A percentile compares a stretch with the other conserved stretches of the same genome.
These are phyloP conservation scores for Apotomis turbidana DNA, from an alignment of 2,888 invertebrate species.

Conservation along the genomic window DNA sequence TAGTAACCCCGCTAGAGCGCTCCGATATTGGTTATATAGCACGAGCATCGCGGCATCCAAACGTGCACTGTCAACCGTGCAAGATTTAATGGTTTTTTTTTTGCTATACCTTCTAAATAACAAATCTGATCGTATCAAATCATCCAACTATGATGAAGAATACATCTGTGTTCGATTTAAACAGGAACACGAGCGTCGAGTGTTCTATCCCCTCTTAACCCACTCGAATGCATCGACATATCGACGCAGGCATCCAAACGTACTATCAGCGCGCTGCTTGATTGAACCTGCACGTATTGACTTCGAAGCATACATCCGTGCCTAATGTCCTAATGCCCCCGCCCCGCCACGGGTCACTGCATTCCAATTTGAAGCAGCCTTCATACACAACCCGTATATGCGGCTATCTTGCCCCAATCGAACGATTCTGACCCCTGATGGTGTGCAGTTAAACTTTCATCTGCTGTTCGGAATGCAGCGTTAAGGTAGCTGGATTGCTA, in stretches of 20 bases:
- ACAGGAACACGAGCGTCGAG: not conserved
- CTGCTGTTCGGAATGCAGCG: not conserved
- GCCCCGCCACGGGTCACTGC: slow-evolving; percentile 58
- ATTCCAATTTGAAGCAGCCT: slow-evolving; percentile 65
- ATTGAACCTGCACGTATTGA: slow-evolving; percentile 41
- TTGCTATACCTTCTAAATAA: too few species aligned
- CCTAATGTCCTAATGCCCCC: slow-evolving; percentile 33
- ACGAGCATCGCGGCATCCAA: too few species aligned
- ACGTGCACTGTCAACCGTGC: too few species aligned
- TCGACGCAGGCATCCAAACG: slow-evolving; percentile 14
- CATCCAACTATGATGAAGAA: not conserved
- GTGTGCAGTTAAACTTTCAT: not conserved
- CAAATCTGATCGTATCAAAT: too few species aligned
- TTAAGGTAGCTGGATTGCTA: slow-evolving; percentile 21
- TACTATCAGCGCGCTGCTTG: slow-evolving; percentile 24
- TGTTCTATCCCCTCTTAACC: too few species aligned
- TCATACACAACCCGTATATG: slow-evolving; percentile 50
- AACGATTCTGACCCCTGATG: slow-evolving; percentile 28
- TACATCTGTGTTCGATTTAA: not conserved
- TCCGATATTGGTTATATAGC: too few species aligned
- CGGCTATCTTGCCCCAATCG: slow-evolving; percentile 2
- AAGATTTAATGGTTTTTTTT: too few species aligned
- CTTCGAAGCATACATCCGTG: slow-evolving; percentile 38
- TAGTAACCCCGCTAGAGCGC: too few species aligned
- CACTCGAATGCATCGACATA: not conserved